A percentile compares a stretch with the other conserved stretches of the same genome.
Evolutionary conservation across 2,113 vertebrate species (phyloP).

Genomic region (Syrrhaptes paradoxus): DNA sequence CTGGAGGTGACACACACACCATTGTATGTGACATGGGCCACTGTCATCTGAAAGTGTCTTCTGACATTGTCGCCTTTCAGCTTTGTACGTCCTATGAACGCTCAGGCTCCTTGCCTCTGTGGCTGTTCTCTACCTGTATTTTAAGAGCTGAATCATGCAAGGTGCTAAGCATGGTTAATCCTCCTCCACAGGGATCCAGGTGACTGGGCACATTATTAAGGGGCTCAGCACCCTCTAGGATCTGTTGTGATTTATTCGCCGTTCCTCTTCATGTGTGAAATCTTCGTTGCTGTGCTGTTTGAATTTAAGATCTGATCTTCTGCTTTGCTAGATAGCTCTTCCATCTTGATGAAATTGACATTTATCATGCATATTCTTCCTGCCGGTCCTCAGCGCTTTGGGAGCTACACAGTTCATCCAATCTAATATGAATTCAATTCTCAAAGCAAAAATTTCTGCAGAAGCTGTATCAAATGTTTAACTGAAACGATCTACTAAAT

Average conservation of each 20-base stretch:
- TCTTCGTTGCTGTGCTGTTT: neutral
- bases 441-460: neutral
- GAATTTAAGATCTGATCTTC: neutral
- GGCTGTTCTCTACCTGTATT: neutral
- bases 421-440: neutral
- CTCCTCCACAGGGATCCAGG: neutral
- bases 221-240: neutral
- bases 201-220: neutral
- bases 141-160: neutral
- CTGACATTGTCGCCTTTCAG: neutral
- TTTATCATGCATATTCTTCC: neutral
- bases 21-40: neutral
- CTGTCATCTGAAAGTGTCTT: neutral
- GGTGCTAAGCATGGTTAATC: neutral
- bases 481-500: conserved; percentile 20
- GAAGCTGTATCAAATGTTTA: conserved; percentile 1
- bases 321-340: neutral
- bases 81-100: neutral
- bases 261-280: neutral
- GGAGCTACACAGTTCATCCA: neutral
- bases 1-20: neutral
- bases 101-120: neutral
- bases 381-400: neutral
- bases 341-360: neutral
- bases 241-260: neutral